These are phyloP conservation scores for Ceratotherium simum DNA, from an alignment of 2,113 vertebrate species.

Conservation along the genomic window DNA sequence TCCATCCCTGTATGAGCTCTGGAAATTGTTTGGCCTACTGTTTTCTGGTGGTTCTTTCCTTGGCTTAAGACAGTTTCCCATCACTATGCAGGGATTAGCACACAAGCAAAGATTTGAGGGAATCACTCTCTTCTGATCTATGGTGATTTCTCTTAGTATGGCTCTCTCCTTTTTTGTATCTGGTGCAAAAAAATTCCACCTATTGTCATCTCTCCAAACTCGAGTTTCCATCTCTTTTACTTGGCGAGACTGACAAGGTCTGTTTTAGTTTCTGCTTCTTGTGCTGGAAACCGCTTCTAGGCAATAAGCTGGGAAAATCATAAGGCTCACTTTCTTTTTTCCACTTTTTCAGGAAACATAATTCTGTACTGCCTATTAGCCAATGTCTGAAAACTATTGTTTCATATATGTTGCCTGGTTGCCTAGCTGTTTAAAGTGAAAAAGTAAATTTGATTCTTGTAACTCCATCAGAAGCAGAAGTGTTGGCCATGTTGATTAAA, in stretches of 20 bases:
- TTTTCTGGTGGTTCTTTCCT: neutral
- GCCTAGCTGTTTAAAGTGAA: neutral
- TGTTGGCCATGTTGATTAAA: neutral
- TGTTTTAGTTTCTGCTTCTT: neutral
- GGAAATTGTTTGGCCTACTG: neutral
- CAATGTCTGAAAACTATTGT: neutral
- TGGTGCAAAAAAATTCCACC: neutral
- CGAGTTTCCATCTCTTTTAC: neutral
- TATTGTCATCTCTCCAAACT: neutral
- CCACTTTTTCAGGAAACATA: neutral
- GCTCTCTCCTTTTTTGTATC: neutral
- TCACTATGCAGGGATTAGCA: neutral
- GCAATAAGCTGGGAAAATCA: neutral
- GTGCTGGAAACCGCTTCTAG: constrained; percentile 6
- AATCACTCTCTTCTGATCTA: neutral
- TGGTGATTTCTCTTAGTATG: neutral
- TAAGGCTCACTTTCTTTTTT: neutral
- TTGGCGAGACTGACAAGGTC: neutral
- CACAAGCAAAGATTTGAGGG: neutral
- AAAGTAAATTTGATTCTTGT: neutral
- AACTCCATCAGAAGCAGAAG: neutral
- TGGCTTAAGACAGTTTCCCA: neutral
- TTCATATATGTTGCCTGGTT: neutral
- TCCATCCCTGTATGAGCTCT: neutral
- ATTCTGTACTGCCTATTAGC: neutral